Base-by-base conservation (phyloP, 2,888 invertebrate species). In the Unio delphinus region DNA sequence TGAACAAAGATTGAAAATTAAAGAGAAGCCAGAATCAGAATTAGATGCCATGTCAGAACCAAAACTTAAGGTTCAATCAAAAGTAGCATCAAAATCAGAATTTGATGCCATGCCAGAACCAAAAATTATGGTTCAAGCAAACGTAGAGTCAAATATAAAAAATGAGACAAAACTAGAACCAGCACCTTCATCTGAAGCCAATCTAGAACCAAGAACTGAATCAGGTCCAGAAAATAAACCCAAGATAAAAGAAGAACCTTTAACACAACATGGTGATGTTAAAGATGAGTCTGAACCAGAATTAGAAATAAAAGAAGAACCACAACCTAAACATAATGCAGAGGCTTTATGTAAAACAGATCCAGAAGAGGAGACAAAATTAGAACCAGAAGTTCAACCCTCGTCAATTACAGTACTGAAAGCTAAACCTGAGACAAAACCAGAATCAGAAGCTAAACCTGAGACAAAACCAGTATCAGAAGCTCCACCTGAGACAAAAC, bases 291-390 rank as follows among this genome's bases (percentile, higher is more conserved):
- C 8, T 54, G 55, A 64, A 20, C 54, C 28, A 56, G 15, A 63
- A 30, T n/a, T 20, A 65, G 58, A 34, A 54, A 66, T 3, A 11
- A 18, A 20, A 56, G 60, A 69, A 17, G 61, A 69, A 26, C 45
- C 8, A 55, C 17, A 61, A 54, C 18, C 26, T 23, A 30, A 55
- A 57, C 17, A 30, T 23, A 6, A 66, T 45, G 7, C 28, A 18
- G 54, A 34, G 28, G 67, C 30, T 61, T 30, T 55, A 56, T 45
- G 15, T 23, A 61, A 65, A 65, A 56, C 28, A 8, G 59, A 57
- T 26, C 23, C 65, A 23, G 65, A 23, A 45, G 57, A 8, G 1
- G 18, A 56, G 26, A 28, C 57, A 23, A 28, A 61, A 55, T 45
- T 45, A 54, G 34, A 28, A 20, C 28, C 28, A 54, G 20, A 60